Conservation (phyloP, 2,113 vertebrate genomes). For the Chamaea fasciata region DNA sequence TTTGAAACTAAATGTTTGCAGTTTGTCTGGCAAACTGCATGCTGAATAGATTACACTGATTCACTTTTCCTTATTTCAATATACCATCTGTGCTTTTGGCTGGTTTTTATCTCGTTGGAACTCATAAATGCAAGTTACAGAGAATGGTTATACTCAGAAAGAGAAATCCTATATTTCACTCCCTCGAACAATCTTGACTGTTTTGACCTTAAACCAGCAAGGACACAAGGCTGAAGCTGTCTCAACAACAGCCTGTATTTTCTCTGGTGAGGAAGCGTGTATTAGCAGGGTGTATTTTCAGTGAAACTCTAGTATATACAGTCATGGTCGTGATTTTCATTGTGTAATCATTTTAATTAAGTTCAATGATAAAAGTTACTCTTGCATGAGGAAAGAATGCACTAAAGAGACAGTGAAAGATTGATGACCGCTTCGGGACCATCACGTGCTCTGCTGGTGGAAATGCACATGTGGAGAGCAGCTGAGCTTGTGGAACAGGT, state of each 20-base stretch:
- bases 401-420: slow-evolving; percentile 46
- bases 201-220: not conserved
- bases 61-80: slow-evolving; percentile 35
- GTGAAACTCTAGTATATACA: slow-evolving; percentile 12
- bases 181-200: not conserved
- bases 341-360: slow-evolving; percentile 74
- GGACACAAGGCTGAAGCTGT: not conserved
- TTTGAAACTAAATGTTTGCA: slow-evolving; percentile 55
- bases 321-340: slow-evolving; percentile 56
- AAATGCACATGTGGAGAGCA: not conserved
- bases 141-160: not conserved
- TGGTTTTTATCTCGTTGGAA: slow-evolving; percentile 6
- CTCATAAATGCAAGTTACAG: slow-evolving; percentile 26
- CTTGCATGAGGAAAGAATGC: slow-evolving; percentile 65
- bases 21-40: slow-evolving; percentile 40
- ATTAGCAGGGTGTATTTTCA: slow-evolving; percentile 9
- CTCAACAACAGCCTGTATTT: not conserved
- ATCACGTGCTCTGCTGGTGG: not conserved
- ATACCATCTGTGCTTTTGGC: slow-evolving; percentile 54
- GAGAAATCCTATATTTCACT: not conserved
- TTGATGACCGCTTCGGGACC: slow-evolving; percentile 37
- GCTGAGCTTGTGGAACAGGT: not conserved
- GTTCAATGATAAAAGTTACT: slow-evolving; percentile 63
- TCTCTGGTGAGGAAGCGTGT: not conserved
- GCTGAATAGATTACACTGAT: slow-evolving; percentile 44